Evolutionary conservation across 2,113 vertebrate species (phyloP).

Genomic region (Oreamnos americanus): DNA sequence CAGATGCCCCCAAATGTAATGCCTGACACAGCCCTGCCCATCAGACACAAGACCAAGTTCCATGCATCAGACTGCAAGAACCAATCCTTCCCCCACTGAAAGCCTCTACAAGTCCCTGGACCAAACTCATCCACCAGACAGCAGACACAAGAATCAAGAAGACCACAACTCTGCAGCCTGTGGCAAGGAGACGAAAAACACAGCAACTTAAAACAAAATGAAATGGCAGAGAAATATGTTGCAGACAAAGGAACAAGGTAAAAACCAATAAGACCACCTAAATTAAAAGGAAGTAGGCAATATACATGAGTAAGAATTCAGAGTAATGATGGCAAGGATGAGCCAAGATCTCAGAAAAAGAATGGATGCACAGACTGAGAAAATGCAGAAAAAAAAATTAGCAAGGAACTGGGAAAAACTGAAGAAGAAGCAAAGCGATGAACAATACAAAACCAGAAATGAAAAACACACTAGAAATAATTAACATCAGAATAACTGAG

Average conservation of each 20-base stretch:
- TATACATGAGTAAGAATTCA: not conserved
- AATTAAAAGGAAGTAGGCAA: not conserved
- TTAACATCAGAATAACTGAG: not conserved
- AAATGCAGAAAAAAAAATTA: not conserved
- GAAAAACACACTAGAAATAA: not conserved
- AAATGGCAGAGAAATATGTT: not conserved
- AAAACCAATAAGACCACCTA: not conserved
- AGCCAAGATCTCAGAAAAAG: not conserved
- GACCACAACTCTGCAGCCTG: not conserved
- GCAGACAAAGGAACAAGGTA: not conserved
- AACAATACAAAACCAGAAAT: not conserved
- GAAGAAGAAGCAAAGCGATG: not conserved
- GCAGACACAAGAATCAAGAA: not conserved
- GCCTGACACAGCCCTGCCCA: not conserved
- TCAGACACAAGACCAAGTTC: not conserved
- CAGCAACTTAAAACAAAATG: not conserved
- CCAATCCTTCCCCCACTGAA: not conserved
- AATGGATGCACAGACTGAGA: not conserved
- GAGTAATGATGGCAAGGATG: not conserved
- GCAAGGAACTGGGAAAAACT: not conserved
- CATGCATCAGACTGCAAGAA: not conserved
- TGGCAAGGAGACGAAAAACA: not conserved
- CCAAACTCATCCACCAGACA: not conserved
- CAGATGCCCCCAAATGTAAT: not conserved
- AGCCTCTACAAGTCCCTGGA: not conserved